phyloP scores from a whole-genome alignment of 2,888 invertebrate species.

The Crioceris asparagi region DNA sequence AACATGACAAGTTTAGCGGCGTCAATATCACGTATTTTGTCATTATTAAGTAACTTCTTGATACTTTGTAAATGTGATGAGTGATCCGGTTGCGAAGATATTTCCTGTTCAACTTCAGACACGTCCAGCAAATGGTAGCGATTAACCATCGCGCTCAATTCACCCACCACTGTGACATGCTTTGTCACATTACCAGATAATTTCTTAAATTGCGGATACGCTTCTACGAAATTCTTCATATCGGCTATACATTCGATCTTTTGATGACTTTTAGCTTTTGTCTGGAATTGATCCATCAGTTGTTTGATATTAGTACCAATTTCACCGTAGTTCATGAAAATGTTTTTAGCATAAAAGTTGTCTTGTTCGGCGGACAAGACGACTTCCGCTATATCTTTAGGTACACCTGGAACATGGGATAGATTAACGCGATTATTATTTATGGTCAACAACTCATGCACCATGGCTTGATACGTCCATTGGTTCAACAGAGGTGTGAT shows the following conservation, averaged over 20 bases:
- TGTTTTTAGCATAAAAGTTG: constrained; percentile 91
- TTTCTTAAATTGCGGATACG: constrained; percentile 96
- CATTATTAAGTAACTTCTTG: constrained; percentile 64
- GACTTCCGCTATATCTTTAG: constrained; percentile 42
- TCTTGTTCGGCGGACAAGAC: constrained; percentile 93
- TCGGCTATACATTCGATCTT: constrained; percentile 97
- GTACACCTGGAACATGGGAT: constrained; percentile 56
- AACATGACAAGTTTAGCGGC: constrained; percentile 80
- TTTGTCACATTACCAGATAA: constrained; percentile 94
- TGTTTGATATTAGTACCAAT: constrained; percentile 95
- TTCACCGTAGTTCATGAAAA: constrained; percentile 95
- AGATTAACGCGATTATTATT: constrained; percentile 90
- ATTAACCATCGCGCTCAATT: constrained; percentile 77
- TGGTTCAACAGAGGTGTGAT: constrained; percentile 91
- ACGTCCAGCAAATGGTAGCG: constrained; percentile 74
- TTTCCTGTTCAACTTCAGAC: constrained; percentile 87
- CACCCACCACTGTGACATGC: constrained; percentile 94
- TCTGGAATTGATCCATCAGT: constrained; percentile 88
- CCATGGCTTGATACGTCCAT: constrained; percentile 99
- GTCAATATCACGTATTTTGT: constrained; percentile 61
- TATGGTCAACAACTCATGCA: constrained; percentile 90
- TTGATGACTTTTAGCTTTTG: constrained; percentile 88
- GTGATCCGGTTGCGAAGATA: constrained; percentile 80
- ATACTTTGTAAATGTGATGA: constrained; percentile 67
- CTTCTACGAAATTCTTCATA: constrained; percentile 98